A percentile compares a stretch with the other conserved stretches of the same genome.
These are phyloP conservation scores for Brachionus rubens DNA, from an alignment of 1,140 invertebrate species.

Conservation along the genomic window DNA sequence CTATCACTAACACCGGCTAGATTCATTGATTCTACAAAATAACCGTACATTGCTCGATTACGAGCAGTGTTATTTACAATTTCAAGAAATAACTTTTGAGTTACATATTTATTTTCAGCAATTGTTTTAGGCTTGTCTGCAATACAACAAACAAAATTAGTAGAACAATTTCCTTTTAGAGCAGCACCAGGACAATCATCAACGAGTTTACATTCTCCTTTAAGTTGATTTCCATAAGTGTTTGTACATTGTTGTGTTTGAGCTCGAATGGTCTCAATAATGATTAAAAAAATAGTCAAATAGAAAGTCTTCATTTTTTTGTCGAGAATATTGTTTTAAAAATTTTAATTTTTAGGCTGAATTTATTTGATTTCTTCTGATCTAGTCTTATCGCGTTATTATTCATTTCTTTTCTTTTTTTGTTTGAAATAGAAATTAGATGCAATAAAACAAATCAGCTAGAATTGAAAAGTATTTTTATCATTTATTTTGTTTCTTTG, in stretches of 20 bases:
- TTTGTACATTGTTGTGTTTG: not conserved
- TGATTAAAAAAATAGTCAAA: not conserved
- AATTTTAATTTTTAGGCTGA: too few species aligned
- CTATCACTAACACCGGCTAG: not conserved
- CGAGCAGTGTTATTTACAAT: not conserved
- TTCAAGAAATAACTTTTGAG: not conserved
- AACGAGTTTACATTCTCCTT: not conserved
- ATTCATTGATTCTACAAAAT: not conserved
- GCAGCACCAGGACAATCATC: slow-evolving; percentile 29
- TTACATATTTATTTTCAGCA: not conserved
- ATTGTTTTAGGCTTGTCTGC: not conserved
- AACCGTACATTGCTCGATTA: not conserved
- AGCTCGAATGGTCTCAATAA: not conserved
- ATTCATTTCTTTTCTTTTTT: too few species aligned
- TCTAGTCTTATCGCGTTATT: too few species aligned
- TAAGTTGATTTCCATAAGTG: not conserved
- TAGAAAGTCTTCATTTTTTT: not conserved
- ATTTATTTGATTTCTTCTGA: too few species aligned
- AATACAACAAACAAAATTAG: not conserved
- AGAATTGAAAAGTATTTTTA: too few species aligned
- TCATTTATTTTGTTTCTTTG: too few species aligned
- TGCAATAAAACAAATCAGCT: too few species aligned
- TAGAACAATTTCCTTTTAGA: not conserved
- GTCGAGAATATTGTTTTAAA: too few species aligned
- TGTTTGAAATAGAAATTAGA: too few species aligned